Evolutionary conservation across 2,113 vertebrate genomes (phyloP).

Genomic region (Pachypanchax playfairii): DNA sequence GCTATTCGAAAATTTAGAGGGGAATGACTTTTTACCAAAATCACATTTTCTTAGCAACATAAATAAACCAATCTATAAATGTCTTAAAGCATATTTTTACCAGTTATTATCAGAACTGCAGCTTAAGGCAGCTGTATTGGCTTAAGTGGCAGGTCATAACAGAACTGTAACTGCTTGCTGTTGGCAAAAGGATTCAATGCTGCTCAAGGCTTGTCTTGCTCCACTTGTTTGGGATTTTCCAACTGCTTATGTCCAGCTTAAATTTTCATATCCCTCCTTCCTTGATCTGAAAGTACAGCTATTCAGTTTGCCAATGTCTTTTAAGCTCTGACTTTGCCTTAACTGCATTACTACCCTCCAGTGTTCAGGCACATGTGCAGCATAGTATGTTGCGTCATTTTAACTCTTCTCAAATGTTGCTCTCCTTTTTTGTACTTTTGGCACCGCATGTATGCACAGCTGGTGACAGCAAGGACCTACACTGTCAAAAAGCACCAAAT

Average conservation of each 20-base stretch:
- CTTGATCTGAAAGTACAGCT: constrained; percentile 13
- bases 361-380: constrained; percentile 5
- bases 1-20: too few species aligned
- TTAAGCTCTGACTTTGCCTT: constrained; percentile 24
- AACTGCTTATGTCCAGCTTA: constrained; percentile 22
- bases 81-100: constrained; percentile 4
- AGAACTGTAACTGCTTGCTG: constrained; percentile 27
- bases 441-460: constrained; percentile 54
- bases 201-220: constrained; percentile 42
- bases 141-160: constrained; percentile 31
- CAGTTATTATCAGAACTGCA: constrained; percentile 38
- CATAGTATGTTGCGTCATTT: constrained; percentile 30
- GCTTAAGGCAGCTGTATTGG: constrained; percentile 29
- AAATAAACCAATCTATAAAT: background rate
- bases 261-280: constrained; percentile 17
- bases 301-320: constrained; percentile 10
- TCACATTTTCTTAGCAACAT: constrained; percentile 3
- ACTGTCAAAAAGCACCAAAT: constrained; percentile 61
- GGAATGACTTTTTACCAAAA: too few species aligned
- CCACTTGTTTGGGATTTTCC: constrained; percentile 32
- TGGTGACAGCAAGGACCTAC: constrained; percentile 59
- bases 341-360: constrained; percentile 18
- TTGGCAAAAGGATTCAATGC: constrained; percentile 35
- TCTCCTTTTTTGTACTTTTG: constrained; percentile 33
- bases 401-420: constrained; percentile 24